Base-by-base conservation (phyloP, 2,888 invertebrate genomes). In the Eudemis profundana region DNA sequence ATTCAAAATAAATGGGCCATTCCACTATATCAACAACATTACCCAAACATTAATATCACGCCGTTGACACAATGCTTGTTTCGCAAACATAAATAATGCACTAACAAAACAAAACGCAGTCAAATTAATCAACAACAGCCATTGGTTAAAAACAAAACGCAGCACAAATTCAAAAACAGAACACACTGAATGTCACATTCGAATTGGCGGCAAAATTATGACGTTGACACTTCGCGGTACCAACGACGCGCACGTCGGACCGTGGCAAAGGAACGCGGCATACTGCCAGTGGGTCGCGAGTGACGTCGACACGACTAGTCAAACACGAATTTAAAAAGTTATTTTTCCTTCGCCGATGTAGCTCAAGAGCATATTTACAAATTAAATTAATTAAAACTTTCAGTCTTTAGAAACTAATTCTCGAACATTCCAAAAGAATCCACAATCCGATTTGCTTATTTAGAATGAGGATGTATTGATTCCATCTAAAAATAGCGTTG, bases 201-300 rank as follows among this genome's bases (percentile, higher is more conserved):
- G 51, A 56, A 50, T 71, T 73, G 72, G 76, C 73, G 75, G 72
- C 68, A 76, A 77, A 71, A 68, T 67, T 67, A 36, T 53, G 49
- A 49, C 60, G 61, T 33, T 64, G 70, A 70, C 72, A 73, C 67
- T 69, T 66, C 57, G 66, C 67, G 70, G 70, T 71, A 71, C 68
- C 63, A 66, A 50, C 70, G 46, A 38, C 66, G 40, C 68, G 66
- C 68, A 70, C 79, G 76, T 76, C 75, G 53, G 63, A 27, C 57
- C 72, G 63, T 66, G 72, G 73, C 78, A 71, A 73, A 70, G 72
- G 75, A 68, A 66, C 79, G 73, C 74, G 77, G 73, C 71, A 71
- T 73, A 81, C 81, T 81, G 77, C 67, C 54, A 67, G 67, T 50
- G 61, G 68, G 66, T 53, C 62, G 61, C 61, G 51, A 63, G 47